A percentile compares a stretch with the other conserved stretches of the same genome.
phyloP scores from a whole-genome alignment of 2,113 vertebrate genomes.

The Melierax canorus region DNA sequence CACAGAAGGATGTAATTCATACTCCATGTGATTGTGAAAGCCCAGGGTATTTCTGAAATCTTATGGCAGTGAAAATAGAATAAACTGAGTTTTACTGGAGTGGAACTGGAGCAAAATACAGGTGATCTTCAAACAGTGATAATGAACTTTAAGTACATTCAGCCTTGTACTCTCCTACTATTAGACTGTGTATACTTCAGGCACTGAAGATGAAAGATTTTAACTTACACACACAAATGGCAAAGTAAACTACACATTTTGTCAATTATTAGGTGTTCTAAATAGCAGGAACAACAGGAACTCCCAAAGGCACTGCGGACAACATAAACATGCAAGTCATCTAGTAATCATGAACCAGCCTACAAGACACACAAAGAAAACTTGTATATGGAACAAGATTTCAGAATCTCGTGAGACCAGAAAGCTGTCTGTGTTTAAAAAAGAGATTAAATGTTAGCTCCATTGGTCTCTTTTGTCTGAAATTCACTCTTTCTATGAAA shows the following conservation, averaged over 20 bases:
- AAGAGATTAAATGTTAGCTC: slow-evolving; percentile 32
- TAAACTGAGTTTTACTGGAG: background rate
- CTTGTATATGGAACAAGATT: background rate
- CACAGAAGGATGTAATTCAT: background rate
- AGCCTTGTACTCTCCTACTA: background rate
- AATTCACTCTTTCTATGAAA: slow-evolving; percentile 40
- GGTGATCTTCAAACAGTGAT: background rate
- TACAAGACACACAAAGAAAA: slow-evolving; percentile 18
- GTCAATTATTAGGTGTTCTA: background rate
- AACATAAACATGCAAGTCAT: background rate
- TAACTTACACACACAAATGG: background rate
- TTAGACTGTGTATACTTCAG: background rate
- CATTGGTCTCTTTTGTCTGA: background rate
- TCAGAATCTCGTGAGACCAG: slow-evolving; percentile 9
- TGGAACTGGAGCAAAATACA: background rate
- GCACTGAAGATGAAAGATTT: background rate
- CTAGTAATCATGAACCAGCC: background rate
- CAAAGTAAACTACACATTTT: background rate
- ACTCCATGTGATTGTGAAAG: background rate
- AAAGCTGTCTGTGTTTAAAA: background rate
- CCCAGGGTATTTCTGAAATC: background rate
- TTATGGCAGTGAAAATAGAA: background rate
- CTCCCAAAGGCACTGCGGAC: background rate
- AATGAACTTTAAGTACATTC: background rate
- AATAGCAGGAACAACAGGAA: background rate